Evolutionary conservation across 2,797 vertebrate genomes (phyloP).

Genomic region (Podarcis lilfordi): DNA sequence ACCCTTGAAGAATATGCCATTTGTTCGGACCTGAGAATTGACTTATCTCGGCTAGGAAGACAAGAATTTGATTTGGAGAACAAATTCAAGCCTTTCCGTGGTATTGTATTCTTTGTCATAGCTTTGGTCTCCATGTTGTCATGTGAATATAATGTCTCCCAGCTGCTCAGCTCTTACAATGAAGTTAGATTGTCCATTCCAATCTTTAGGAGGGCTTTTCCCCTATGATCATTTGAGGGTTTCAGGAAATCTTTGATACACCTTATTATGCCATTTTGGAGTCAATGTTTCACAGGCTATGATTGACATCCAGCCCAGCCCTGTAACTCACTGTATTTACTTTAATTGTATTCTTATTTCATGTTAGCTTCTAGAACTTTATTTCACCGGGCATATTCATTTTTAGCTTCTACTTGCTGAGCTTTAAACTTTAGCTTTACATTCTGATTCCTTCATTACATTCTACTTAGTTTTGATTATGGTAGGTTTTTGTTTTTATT

Average conservation of each 20-base stretch:
- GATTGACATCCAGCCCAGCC: neutral
- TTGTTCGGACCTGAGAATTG: constrained; percentile 94
- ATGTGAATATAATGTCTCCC: neutral
- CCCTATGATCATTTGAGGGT: neutral
- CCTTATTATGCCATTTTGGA: neutral
- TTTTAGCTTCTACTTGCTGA: neutral
- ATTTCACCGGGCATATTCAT: neutral
- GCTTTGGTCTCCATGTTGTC: neutral
- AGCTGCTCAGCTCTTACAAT: neutral
- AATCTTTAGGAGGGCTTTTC: neutral
- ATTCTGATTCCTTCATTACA: neutral
- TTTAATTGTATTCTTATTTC: neutral
- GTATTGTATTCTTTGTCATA: constrained; percentile 73
- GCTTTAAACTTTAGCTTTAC: neutral
- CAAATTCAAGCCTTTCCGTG: constrained; percentile 99
- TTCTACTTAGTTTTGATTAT: neutral
- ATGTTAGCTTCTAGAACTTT: neutral
- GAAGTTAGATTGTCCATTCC: neutral
- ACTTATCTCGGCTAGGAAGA: constrained; percentile 93
- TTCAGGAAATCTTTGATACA: neutral
- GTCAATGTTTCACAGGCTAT: neutral
- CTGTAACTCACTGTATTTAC: neutral
- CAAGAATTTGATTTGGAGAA: constrained; percentile 99
- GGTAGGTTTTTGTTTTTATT: neutral
- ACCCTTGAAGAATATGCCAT: constrained; percentile 96